Evolutionary conservation across 2,888 invertebrate species (phyloP).

Genomic region (Nyleta sp.): DNA sequence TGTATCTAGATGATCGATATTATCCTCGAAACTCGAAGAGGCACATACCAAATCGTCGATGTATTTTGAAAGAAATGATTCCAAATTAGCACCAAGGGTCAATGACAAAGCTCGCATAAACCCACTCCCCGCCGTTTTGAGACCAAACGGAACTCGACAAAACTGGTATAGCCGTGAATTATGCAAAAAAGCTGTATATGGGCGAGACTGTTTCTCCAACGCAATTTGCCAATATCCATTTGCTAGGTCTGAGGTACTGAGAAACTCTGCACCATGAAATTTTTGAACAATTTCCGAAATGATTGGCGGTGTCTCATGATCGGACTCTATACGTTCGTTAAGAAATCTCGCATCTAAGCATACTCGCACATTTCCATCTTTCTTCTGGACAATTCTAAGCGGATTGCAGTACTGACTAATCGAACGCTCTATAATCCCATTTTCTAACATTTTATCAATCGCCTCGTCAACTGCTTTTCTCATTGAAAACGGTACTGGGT

Average conservation of each 20-base stretch:
- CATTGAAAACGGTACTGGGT: conserved; percentile 71
- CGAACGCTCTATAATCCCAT: conserved; percentile 70
- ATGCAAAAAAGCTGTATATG: conserved; percentile 66
- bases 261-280: conserved; percentile 54
- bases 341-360: conserved; percentile 74
- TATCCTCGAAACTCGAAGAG: conserved; percentile 8
- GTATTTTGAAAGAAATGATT: conserved; percentile 37
- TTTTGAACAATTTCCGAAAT: conserved; percentile 60
- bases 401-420: conserved; percentile 72
- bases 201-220: conserved; percentile 34
- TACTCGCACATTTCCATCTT: conserved; percentile 71
- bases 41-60: conserved; percentile 41
- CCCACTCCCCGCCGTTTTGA: conserved; percentile 62
- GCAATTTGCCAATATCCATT: conserved; percentile 64
- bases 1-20: background rate
- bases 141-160: background rate
- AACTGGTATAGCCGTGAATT: conserved; percentile 32
- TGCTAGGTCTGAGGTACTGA: conserved; percentile 65
- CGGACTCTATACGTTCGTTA: conserved; percentile 70
- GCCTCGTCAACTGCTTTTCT: conserved; percentile 67
- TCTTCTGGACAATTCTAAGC: conserved; percentile 71
- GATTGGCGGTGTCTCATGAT: conserved; percentile 68
- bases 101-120: conserved; percentile 57
- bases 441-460: conserved; percentile 69
- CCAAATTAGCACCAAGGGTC: conserved; percentile 67